Percentiles rank a stretch among this genome's conserved stretches.
Evolutionary conservation across 2,797 vertebrate genomes (phyloP).

Genomic region (Ptychobarbus kaznakovi): DNA sequence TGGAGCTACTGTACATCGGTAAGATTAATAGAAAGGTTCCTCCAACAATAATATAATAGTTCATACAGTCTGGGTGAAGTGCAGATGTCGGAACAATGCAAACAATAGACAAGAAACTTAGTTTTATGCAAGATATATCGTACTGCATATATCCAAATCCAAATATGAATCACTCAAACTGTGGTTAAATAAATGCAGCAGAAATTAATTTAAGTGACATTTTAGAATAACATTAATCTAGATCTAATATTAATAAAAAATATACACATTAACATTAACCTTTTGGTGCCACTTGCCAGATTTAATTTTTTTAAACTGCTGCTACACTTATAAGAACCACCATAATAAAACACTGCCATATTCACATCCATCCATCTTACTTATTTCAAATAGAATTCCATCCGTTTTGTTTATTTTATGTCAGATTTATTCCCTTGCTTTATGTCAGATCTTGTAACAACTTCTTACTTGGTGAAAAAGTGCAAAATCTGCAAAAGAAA

Average conservation of each 20-base stretch:
- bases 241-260: not conserved
- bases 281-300: not conserved
- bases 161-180: not conserved
- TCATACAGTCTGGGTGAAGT: constrained; percentile 4
- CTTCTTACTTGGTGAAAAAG: not conserved
- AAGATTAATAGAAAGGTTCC: constrained; percentile 36
- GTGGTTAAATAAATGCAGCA: too few relatives aligned
- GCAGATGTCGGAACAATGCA: not conserved
- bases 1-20: not conserved
- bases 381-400: not conserved
- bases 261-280: not conserved
- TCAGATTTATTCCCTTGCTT: not conserved
- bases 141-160: not conserved
- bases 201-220: not conserved
- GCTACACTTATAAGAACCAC: not conserved
- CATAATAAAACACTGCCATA: not conserved
- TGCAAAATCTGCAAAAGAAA: not conserved
- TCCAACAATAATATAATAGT: constrained; percentile 2
- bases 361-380: not conserved
- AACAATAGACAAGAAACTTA: constrained; percentile 3
- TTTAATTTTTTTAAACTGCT: not conserved
- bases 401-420: not conserved
- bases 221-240: not conserved
- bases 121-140: not conserved
- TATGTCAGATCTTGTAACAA: not conserved